These are phyloP conservation scores for Coracias cyanogaster DNA, from an alignment of 2,797 vertebrate species.

Conservation along the genomic window DNA sequence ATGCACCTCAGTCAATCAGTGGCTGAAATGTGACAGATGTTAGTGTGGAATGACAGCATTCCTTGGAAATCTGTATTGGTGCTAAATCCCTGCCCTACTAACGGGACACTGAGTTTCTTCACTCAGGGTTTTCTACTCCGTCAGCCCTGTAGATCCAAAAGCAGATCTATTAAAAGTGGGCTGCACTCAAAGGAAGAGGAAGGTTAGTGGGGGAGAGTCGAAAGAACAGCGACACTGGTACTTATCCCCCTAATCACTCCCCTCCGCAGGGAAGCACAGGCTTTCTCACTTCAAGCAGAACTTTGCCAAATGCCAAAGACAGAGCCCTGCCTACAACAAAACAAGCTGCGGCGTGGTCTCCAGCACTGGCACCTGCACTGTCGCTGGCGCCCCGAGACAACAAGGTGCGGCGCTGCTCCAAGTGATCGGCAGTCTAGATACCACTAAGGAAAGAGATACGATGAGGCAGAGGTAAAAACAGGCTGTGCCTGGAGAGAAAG, in stretches of 20 bases:
- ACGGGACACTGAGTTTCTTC: no score
- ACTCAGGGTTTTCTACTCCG: no score
- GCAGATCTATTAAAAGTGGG: neutral
- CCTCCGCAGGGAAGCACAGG: neutral
- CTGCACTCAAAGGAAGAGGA: neutral
- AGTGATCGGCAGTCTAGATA: neutral
- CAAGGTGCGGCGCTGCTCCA: neutral
- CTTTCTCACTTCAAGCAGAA: neutral
- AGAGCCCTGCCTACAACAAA: neutral
- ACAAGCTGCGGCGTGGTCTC: neutral
- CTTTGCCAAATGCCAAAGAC: neutral
- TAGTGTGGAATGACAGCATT: no score
- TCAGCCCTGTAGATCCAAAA: no score
- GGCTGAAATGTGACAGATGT: no score
- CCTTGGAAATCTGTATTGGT: no score
- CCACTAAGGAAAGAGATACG: neutral
- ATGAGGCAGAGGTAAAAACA: neutral
- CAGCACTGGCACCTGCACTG: neutral
- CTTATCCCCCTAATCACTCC: slow-evolving; percentile 13
- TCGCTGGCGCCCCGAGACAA: neutral
- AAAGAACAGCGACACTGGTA: neutral
- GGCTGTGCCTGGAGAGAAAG: neutral
- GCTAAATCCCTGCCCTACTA: no score
- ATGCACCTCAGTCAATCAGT: no score
- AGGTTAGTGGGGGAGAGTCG: neutral